Conservation (phyloP, 2,113 vertebrate species). For the Ceratotherium simum region DNA sequence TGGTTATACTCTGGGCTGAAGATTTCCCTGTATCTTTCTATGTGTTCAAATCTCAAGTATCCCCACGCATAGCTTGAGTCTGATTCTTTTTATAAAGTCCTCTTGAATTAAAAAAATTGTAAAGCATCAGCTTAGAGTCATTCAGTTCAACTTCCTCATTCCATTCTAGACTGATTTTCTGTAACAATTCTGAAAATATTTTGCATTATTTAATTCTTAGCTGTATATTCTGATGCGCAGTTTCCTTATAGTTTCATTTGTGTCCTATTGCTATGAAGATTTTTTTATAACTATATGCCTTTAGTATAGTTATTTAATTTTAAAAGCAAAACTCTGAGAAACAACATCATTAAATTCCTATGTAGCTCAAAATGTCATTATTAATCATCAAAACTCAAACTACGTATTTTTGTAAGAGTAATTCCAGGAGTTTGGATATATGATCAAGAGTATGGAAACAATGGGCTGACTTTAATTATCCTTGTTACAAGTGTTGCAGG, state of each 20-base stretch:
- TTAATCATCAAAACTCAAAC: background rate
- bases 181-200: background rate
- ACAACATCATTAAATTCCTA: background rate
- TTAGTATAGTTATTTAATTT: constrained; percentile 16
- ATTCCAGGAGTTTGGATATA: background rate
- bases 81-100: background rate
- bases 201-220: constrained; percentile 9
- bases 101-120: background rate
- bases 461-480: background rate
- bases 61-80: background rate
- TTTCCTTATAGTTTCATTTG: background rate
- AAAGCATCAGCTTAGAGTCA: background rate
- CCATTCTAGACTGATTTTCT: background rate
- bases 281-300: background rate
- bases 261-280: background rate
- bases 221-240: background rate
- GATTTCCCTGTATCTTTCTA: background rate
- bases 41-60: background rate
- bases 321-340: constrained; percentile 15
- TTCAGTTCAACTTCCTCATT: background rate
- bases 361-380: background rate
- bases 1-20: background rate
- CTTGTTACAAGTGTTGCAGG: background rate
- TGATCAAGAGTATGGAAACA: background rate
- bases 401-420: background rate